Evolutionary conservation across 64 coral and sea anemone species (phyloP), one percentile per base, ranked within the genome.

Genomic region (Anthopleura sola): DNA sequence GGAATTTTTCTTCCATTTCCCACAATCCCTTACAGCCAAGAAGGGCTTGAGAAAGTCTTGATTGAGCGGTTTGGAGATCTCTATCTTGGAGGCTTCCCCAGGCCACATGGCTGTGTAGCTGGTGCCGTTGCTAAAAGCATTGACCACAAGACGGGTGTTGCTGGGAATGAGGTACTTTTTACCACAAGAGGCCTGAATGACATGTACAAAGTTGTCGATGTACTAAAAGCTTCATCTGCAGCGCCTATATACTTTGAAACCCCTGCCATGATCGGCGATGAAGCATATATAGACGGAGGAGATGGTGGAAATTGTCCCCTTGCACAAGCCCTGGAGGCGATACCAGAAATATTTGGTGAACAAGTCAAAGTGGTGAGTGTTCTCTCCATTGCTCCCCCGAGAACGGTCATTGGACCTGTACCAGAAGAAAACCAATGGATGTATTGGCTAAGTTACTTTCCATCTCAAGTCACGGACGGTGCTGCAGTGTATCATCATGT

Each of bases 271-370:
- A 90, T 90, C 84, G 60, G 19, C 3, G 68, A 75, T 3, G 69
- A 90, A 20, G 55, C 20, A 6, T 90, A 77, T 84, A 44, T 90
- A 9, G 87, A 89, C 19, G 80, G 87, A 16, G 87, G 87, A 14
- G 87, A 82, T 23, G 87, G 87, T 29, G 87, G 80, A 21, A 89
- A 89, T 40, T 89, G 87, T 37, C 87, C 87, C 23, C 66, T 89
- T 11, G 36, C 40, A 75, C 79, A 84, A n/a, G 80, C 87, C 6
- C 38, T 89, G 3, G 36, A 55, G 37, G 69, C 69, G 23, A 55
- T 83, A 13, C 6, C 21, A 16, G 79, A 89, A 23, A 36, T 89
- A 5, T 89, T 89, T 89, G 87, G 80, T 0, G 21, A 21, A 82
- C 19, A 76, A 16, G 47, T 68, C 12, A 76, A 85, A n/a, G 34